phyloP scores from a whole-genome alignment of 2,888 invertebrate species.

The Tenodera sinensis region DNA sequence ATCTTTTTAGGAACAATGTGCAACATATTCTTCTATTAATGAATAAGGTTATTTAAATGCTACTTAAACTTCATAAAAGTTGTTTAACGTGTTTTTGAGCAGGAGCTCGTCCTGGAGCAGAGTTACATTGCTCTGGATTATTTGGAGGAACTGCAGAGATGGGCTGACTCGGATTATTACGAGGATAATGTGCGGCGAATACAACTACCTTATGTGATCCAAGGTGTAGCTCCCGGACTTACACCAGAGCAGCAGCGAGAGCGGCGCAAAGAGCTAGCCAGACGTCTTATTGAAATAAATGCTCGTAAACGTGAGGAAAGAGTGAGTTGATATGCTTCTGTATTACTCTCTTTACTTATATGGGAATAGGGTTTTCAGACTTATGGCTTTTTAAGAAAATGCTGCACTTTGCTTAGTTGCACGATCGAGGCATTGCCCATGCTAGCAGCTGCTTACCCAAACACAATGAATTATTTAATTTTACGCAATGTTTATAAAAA shows the following conservation, averaged over 20 bases:
- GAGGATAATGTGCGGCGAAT: slow-evolving; percentile 78
- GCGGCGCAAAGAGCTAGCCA: slow-evolving; percentile 78
- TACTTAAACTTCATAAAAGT: neutral
- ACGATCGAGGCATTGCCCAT: too few species aligned
- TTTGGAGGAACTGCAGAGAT: slow-evolving; percentile 70
- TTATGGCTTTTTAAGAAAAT: too few species aligned
- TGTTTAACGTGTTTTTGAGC: neutral
- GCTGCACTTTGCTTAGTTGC: too few species aligned
- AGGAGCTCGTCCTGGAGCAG: slow-evolving; percentile 78
- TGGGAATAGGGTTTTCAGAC: neutral
- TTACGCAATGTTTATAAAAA: too few species aligned
- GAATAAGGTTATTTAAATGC: neutral
- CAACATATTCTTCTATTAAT: too few species aligned
- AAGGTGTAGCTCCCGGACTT: slow-evolving; percentile 56
- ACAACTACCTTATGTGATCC: slow-evolving; percentile 77
- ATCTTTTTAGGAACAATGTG: too few species aligned
- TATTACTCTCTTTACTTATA: too few species aligned
- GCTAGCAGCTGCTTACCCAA: too few species aligned
- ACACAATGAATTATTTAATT: too few species aligned
- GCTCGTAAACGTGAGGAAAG: slow-evolving; percentile 84
- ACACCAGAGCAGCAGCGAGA: slow-evolving; percentile 83
- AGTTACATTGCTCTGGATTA: slow-evolving; percentile 76
- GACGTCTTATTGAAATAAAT: slow-evolving; percentile 82
- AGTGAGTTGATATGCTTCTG: slow-evolving; percentile 46
- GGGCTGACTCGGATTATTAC: slow-evolving; percentile 79